A percentile compares a stretch with the other conserved stretches of the same genome.
Conservation (phyloP, 2,113 vertebrate species). For the Solenodon paradoxus region DNA sequence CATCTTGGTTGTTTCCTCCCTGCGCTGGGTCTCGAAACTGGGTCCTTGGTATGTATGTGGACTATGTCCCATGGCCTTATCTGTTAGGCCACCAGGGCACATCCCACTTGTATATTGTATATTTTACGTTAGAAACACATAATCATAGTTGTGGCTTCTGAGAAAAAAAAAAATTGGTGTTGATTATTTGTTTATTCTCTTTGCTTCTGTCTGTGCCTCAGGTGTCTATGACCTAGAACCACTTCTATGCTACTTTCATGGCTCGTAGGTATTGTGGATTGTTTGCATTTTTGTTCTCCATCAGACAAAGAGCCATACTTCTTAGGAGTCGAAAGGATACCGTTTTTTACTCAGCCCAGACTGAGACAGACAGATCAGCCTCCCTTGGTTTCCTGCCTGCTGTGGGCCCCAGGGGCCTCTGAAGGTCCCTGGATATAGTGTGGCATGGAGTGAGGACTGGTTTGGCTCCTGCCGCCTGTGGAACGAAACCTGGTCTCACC, state of each 20-base stretch:
- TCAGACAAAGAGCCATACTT: not conserved
- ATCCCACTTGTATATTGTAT: not conserved
- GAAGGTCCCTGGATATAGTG: too few species aligned
- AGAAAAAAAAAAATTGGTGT: not conserved
- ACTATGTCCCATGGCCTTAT: too few species aligned
- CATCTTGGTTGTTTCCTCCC: too few species aligned
- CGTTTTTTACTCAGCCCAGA: not conserved
- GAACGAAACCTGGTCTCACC: not conserved
- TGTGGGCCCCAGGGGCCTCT: not conserved
- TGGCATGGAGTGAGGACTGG: too few species aligned
- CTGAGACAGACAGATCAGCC: not conserved
- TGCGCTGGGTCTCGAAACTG: too few species aligned
- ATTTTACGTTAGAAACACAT: not conserved
- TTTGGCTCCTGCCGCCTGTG: not conserved
- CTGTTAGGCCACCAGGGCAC: too few species aligned
- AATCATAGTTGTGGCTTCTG: not conserved
- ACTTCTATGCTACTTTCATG: not conserved
- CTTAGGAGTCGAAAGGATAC: not conserved
- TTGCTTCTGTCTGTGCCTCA: not conserved
- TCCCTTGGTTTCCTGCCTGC: not conserved
- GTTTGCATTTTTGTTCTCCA: not conserved
- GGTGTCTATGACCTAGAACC: not conserved
- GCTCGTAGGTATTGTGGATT: not conserved
- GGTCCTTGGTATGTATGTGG: too few species aligned
- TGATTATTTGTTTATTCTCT: not conserved